phyloP scores from a whole-genome alignment of 1,140 invertebrate species.

The Macrocentrus cingulum region DNA sequence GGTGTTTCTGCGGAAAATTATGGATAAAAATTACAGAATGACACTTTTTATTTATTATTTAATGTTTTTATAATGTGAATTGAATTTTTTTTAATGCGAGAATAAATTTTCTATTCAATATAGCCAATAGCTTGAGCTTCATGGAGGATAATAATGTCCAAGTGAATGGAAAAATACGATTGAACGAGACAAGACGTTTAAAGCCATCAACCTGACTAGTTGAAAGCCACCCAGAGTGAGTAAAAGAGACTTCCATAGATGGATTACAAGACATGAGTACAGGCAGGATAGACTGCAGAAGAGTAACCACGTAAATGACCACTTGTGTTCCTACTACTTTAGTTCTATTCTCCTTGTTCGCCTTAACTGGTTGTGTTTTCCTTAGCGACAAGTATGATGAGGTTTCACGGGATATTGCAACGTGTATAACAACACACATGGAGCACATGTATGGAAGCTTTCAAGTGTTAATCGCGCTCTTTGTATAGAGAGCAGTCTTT shows the following conservation, averaged over 20 bases:
- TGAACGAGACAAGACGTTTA: slow-evolving; percentile 15
- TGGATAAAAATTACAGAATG: too few relatives aligned
- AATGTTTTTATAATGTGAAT: too few relatives aligned
- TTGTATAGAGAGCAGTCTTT: not conserved
- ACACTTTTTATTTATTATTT: too few relatives aligned
- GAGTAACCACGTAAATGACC: slow-evolving; percentile 15
- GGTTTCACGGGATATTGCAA: slow-evolving; percentile 9
- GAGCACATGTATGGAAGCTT: not conserved
- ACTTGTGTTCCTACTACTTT: slow-evolving; percentile 7
- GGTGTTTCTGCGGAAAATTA: too few relatives aligned
- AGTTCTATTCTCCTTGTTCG: not conserved
- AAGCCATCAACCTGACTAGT: slow-evolving; percentile 10
- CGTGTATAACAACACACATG: not conserved
- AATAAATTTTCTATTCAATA: too few relatives aligned
- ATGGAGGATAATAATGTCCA: not conserved
- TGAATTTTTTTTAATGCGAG: too few relatives aligned
- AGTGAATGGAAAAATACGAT: slow-evolving; percentile 14
- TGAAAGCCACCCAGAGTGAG: slow-evolving; percentile 19
- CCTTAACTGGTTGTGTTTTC: slow-evolving; percentile 22
- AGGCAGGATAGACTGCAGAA: not conserved
- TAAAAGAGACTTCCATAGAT: slow-evolving; percentile 13
- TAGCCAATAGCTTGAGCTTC: too few relatives aligned
- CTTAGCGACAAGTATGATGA: slow-evolving; percentile 18
- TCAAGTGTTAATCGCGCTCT: slow-evolving; percentile 19
- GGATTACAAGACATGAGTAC: slow-evolving; percentile 15